These are phyloP conservation scores for Eurosta solidaginis DNA, from an alignment of 1,140 invertebrate species.

Conservation along the genomic window DNA sequence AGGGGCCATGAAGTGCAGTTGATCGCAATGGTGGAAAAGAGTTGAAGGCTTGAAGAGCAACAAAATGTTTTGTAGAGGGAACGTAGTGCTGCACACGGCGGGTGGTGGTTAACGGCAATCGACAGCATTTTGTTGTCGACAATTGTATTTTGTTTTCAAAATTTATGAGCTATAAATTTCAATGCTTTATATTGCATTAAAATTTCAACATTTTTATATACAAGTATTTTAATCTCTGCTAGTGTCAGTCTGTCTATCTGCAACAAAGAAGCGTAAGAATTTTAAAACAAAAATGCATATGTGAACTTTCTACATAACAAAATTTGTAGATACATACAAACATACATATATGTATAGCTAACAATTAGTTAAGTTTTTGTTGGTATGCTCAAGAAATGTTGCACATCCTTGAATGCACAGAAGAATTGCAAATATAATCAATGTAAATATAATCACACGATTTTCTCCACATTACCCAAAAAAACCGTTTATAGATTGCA, in stretches of 20 bases:
- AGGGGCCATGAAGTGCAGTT: background rate
- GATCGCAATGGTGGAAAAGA: background rate
- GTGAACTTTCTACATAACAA: background rate
- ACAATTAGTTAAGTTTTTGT: background rate
- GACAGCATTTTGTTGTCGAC: conserved; percentile 4
- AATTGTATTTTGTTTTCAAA: conserved; percentile 10
- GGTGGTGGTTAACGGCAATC: conserved; percentile 16
- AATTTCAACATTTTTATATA: background rate
- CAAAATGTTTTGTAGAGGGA: background rate
- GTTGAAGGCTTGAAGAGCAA: background rate
- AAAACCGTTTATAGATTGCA: background rate
- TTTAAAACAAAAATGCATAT: conserved; percentile 1
- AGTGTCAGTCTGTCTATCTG: background rate
- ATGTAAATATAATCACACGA: no score
- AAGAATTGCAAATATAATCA: no score
- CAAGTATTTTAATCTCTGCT: background rate
- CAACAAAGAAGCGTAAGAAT: background rate
- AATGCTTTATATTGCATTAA: conserved; percentile 28
- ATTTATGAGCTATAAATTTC: conserved; percentile 29
- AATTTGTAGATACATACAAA: background rate
- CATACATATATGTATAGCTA: no score
- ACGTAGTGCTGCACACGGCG: background rate
- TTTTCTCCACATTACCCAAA: no score
- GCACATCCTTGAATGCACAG: background rate
- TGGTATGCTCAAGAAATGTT: background rate